Evolutionary conservation across 1,140 invertebrate species (phyloP).

Genomic region (Drosophila pruinosa): DNA sequence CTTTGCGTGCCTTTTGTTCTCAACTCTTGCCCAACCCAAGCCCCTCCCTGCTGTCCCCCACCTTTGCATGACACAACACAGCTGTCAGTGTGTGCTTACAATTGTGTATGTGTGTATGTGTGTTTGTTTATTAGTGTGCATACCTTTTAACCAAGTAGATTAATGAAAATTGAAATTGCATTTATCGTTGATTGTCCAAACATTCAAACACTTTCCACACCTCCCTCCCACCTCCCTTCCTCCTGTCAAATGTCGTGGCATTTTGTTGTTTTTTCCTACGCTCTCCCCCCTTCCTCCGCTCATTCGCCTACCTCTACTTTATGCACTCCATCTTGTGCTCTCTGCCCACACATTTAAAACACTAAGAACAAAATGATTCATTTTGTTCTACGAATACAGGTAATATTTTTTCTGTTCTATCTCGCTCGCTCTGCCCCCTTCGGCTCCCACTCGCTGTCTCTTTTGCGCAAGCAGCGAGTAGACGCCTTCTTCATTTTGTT

Average conservation of each 20-base stretch:
- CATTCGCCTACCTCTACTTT: background rate
- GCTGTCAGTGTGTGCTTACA: background rate
- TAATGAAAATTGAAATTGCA: constrained; percentile 60
- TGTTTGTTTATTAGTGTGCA: constrained; percentile 7
- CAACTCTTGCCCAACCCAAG: background rate
- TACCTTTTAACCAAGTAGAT: constrained; percentile 37
- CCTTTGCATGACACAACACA: background rate
- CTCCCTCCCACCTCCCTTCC: background rate
- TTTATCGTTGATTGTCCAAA: constrained; percentile 43
- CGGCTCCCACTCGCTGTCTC: background rate
- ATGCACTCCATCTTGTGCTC: background rate
- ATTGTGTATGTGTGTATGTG: background rate
- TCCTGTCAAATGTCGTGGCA: constrained; percentile 3
- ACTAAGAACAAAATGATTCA: constrained; percentile 57
- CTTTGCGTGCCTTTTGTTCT: constrained; percentile 39
- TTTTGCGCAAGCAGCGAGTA: background rate
- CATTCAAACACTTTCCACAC: constrained; percentile 1
- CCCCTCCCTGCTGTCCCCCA: background rate
- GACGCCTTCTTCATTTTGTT: background rate
- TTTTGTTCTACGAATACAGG: constrained; percentile 54
- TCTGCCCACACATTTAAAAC: constrained; percentile 6
- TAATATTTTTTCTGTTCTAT: constrained; percentile 32
- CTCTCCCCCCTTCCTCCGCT: background rate
- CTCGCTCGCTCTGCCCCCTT: background rate
- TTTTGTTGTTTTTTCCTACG: constrained; percentile 9